These are phyloP conservation scores for Zaprionus tsacasi DNA, from an alignment of 1,140 invertebrate genomes.

Conservation along the genomic window DNA sequence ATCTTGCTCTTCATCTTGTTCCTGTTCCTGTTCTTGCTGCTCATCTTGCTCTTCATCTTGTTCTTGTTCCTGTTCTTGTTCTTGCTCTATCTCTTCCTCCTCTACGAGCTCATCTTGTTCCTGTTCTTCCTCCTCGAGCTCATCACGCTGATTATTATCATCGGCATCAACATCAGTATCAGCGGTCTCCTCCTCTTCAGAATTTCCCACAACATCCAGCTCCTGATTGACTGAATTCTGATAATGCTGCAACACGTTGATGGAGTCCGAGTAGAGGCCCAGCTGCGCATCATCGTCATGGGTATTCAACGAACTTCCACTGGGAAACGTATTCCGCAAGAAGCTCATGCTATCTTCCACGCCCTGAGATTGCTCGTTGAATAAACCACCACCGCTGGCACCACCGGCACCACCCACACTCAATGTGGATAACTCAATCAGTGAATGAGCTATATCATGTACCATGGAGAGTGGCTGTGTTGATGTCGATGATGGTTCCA, in stretches of 20 bases:
- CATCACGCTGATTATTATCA: conserved; percentile 10
- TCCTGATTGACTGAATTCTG: conserved; percentile 10
- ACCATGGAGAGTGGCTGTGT: conserved; percentile 21
- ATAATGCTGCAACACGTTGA: conserved; percentile 17
- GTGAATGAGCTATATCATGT: conserved; percentile 47
- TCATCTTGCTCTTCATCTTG: background rate
- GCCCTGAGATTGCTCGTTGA: conserved; percentile 38
- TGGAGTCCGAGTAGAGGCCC: conserved; percentile 44
- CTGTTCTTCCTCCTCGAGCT: background rate
- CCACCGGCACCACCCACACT: conserved; percentile 20
- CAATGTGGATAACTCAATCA: conserved; percentile 57
- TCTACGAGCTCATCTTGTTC: background rate
- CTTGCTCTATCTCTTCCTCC: background rate
- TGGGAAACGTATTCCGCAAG: conserved; percentile 23
- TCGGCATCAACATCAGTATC: background rate
- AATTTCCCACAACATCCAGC: conserved; percentile 41
- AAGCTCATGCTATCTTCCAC: conserved; percentile 36
- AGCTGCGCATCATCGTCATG: conserved; percentile 41
- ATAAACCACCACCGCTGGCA: conserved; percentile 11
- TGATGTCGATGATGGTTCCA: conserved; percentile 14
- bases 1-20: background rate
- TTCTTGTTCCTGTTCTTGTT: background rate
- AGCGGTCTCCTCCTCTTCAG: conserved; percentile 2
- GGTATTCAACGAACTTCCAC: background rate
- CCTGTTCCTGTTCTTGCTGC: too few species aligned